Evolutionary conservation across 2,888 invertebrate genomes (phyloP).

Genomic region (Hipparchia sbordonii): DNA sequence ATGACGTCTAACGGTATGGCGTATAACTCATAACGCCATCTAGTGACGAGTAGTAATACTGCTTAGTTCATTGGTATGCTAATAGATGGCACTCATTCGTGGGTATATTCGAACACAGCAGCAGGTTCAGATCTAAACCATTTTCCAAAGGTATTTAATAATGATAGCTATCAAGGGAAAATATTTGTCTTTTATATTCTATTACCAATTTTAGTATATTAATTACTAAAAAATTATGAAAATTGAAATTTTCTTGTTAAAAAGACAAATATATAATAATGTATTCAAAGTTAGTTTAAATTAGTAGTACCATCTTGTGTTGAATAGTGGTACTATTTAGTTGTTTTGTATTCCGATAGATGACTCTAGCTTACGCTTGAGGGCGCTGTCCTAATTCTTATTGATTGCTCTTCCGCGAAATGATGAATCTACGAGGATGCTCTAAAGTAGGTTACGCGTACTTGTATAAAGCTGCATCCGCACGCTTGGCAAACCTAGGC

Average conservation of each 20-base stretch:
- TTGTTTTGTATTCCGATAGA: neutral
- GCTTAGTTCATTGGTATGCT: conserved; percentile 56
- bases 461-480: too few species aligned
- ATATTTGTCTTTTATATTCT: neutral
- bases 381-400: conserved; percentile 13
- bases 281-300: too few species aligned
- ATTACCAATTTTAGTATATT: neutral
- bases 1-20: conserved; percentile 58
- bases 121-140: too few species aligned
- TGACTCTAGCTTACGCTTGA: neutral
- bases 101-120: neutral
- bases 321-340: neutral
- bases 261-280: too few species aligned
- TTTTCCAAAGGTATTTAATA: too few species aligned
- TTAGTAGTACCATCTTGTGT: neutral
- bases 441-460: conserved; percentile 15
- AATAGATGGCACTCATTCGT: conserved; percentile 56
- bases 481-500: too few species aligned
- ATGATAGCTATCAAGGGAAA: too few species aligned
- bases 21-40: conserved; percentile 66
- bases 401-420: conserved; percentile 22
- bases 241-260: too few species aligned
- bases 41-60: conserved; percentile 74
- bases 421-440: conserved; percentile 12
- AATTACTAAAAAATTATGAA: too few species aligned